These are phyloP conservation scores for Tenthredo scrophulariae DNA, from an alignment of 2,888 invertebrate species.

Conservation along the genomic window DNA sequence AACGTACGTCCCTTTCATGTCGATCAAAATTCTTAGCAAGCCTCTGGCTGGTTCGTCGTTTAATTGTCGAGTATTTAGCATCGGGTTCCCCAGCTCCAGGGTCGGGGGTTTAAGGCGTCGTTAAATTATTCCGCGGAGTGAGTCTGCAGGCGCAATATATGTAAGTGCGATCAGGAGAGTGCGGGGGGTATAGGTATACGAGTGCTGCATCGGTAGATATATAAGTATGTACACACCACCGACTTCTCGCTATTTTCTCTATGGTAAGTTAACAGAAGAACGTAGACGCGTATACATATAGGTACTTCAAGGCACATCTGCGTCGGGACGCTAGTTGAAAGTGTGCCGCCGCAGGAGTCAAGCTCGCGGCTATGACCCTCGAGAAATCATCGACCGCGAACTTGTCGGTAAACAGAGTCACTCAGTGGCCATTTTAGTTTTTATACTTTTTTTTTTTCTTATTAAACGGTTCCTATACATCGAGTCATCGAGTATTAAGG, in stretches of 20 bases:
- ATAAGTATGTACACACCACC: constrained; percentile 6
- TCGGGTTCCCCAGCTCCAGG: neutral
- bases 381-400: constrained; percentile 71
- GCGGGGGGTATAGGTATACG: neutral
- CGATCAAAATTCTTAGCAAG: constrained; percentile 52
- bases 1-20: constrained; percentile 57
- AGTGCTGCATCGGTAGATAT: constrained; percentile 30
- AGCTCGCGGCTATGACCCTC: constrained; percentile 76
- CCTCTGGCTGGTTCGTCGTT: constrained; percentile 58
- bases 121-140: constrained; percentile 77
- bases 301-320: constrained; percentile 7
- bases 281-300: neutral
- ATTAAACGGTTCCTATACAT: neutral
- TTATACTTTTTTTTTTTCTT: neutral
- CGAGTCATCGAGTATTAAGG: neutral
- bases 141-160: constrained; percentile 59
- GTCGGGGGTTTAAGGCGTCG: constrained; percentile 67
- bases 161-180: constrained; percentile 53
- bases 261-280: neutral
- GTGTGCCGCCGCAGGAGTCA: constrained; percentile 59
- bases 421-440: constrained; percentile 63
- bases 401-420: constrained; percentile 77
- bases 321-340: constrained; percentile 41
- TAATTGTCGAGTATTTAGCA: constrained; percentile 70
- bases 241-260: constrained; percentile 10